Evolutionary conservation across 2,797 vertebrate species (phyloP).

Genomic region (Chrysolophus pictus): DNA sequence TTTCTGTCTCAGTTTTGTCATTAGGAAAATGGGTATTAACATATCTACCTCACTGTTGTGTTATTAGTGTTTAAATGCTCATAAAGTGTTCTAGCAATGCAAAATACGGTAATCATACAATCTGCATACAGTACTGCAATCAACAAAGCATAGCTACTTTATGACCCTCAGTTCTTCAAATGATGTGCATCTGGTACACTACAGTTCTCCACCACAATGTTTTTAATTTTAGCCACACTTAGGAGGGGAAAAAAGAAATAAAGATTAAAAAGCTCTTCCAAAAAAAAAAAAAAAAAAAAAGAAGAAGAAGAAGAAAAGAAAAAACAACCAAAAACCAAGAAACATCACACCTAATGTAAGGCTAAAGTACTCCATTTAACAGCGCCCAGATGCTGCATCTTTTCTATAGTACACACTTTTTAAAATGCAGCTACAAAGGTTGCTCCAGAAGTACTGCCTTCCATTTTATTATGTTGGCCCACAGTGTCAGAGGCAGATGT

Average conservation of each 20-base stretch:
- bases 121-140: slow-evolving; percentile 52
- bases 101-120: slow-evolving; percentile 59
- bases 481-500: neutral
- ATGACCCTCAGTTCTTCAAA: slow-evolving; percentile 50
- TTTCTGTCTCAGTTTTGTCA: slow-evolving; percentile 67
- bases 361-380: neutral
- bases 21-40: slow-evolving; percentile 64
- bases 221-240: slow-evolving; percentile 47
- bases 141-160: slow-evolving; percentile 53
- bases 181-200: slow-evolving; percentile 27
- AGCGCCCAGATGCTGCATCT: neutral
- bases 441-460: neutral
- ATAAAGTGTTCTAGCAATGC: slow-evolving; percentile 46
- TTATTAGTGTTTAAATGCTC: slow-evolving; percentile 57
- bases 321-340: neutral
- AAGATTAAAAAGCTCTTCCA: slow-evolving; percentile 17
- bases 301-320: neutral
- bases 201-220: neutral
- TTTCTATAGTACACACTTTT: neutral
- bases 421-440: neutral
- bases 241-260: slow-evolving; percentile 25
- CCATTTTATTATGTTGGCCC: neutral
- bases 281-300: neutral
- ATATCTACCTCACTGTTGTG: slow-evolving; percentile 52
- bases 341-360: neutral